Base-by-base conservation (phyloP, 2,113 vertebrate genomes). In the Eubucco bourcierii region DNA sequence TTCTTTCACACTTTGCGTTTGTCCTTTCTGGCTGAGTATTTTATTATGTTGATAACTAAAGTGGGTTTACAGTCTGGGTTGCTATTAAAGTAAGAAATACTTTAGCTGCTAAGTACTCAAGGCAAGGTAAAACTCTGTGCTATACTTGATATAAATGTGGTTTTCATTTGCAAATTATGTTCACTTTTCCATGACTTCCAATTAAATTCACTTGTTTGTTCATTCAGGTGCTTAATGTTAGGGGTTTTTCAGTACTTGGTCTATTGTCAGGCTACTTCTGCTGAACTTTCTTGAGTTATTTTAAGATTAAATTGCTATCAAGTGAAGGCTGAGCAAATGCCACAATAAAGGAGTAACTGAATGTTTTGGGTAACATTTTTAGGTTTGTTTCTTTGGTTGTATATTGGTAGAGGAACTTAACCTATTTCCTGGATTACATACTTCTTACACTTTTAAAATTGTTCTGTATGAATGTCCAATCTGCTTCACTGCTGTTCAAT, bases 1-100 rank as follows among this genome's bases (percentile, higher is more conserved):
- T 95, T 94, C 85, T 98, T 97, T 89, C 83, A 95, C 74, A 76
- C 91, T 97, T 96, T 13, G 96, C 94, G 96, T 97, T 98, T 97
- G 96, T 97, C 96, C 83, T 96, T 97, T 96, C 37, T 94, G 96
- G 75, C 61, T 89, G 79, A 95, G 72, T 71, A 44, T 70, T 56
- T 24, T 89, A 64, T 59, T 52, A 6, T 92, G 59, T 96, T 53
- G 52, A 12, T 97, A 20, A 20, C 4, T 92, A 79, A 91, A 80
- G 23, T 20, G 61, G 29, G 60, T 94, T 94, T 87, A 73, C 13
- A 10, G 73, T 91, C 94, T 89, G 95, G 80, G 75, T 90, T 73
- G 84, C 81, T 94, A 7, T 91, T 94, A 85, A 96, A 93, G 75
- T 90, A 37, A 90, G 80, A 93, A 95, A 27, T 94, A 61, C 75